phyloP scores from a whole-genome alignment of 1,140 invertebrate species.

The Globodera rostochiensis region DNA sequence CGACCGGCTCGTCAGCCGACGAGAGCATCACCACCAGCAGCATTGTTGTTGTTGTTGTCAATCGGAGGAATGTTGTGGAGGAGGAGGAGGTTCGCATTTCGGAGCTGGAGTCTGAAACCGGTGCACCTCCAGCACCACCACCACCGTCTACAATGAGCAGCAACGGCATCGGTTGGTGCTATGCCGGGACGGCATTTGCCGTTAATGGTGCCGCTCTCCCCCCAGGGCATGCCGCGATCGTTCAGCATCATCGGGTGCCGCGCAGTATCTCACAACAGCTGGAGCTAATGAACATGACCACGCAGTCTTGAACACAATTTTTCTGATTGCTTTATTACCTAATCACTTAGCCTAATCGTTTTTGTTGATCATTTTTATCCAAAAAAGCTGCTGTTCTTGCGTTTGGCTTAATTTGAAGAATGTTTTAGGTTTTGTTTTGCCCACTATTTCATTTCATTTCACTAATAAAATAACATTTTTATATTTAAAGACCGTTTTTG shows the following conservation, averaged over 20 bases:
- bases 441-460: too few species aligned
- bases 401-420: too few species aligned
- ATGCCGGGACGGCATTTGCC: neutral
- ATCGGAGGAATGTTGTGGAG: neutral
- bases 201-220: neutral
- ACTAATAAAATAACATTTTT: too few species aligned
- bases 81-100: slow-evolving; percentile 4
- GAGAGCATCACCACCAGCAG: too few species aligned
- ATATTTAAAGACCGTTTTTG: too few species aligned
- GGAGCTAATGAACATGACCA: slow-evolving; percentile 16
- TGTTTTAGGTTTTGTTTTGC: too few species aligned
- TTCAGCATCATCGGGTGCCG: neutral
- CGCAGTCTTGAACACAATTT: neutral
- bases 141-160: neutral
- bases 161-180: too few species aligned
- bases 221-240: neutral
- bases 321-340: too few species aligned
- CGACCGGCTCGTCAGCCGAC: neutral
- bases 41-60: too few species aligned
- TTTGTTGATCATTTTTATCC: too few species aligned
- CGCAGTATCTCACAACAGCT: slow-evolving; percentile 27
- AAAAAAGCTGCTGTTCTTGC: too few species aligned
- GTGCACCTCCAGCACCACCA: neutral
- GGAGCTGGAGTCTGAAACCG: slow-evolving; percentile 17
- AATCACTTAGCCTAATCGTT: too few species aligned